Conservation (phyloP, 2,113 vertebrate species). For the Tor tambroides region DNA sequence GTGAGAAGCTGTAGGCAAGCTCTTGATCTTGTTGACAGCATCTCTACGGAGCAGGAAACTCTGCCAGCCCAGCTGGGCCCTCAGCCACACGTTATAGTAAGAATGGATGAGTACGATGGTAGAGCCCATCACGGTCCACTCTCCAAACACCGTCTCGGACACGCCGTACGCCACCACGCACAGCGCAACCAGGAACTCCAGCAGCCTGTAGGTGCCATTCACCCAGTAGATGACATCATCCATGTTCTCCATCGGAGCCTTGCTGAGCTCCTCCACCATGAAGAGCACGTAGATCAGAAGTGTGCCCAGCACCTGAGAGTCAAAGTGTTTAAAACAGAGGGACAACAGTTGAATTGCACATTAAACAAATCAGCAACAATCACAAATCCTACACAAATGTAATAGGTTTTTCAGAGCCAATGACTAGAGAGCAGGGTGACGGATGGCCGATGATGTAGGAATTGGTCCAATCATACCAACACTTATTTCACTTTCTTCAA, state of each 20-base stretch:
- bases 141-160: slow-evolving; percentile 94
- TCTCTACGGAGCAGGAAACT: slow-evolving; percentile 96
- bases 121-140: slow-evolving; percentile 98
- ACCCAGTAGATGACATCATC: slow-evolving; percentile 99
- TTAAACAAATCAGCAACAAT: neutral
- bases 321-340: neutral
- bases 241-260: slow-evolving; percentile 97
- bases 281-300: slow-evolving; percentile 96
- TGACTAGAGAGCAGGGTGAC: neutral
- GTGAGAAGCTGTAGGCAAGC: slow-evolving; percentile 85
- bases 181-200: slow-evolving; percentile 94
- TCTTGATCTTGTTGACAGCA: slow-evolving; percentile 97
- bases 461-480: no score
- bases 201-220: slow-evolving; percentile 92
- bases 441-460: neutral
- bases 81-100: slow-evolving; percentile 96
- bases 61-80: slow-evolving; percentile 97
- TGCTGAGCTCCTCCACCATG: slow-evolving; percentile 98
- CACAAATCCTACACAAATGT: neutral
- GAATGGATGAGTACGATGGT: slow-evolving; percentile 98
- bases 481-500: no score
- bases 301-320: slow-evolving; percentile 90
- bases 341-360: neutral
- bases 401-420: neutral
- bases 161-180: slow-evolving; percentile 96